These are phyloP conservation scores for Callipepla squamata DNA, from an alignment of 2,113 vertebrate species.

Conservation along the genomic window DNA sequence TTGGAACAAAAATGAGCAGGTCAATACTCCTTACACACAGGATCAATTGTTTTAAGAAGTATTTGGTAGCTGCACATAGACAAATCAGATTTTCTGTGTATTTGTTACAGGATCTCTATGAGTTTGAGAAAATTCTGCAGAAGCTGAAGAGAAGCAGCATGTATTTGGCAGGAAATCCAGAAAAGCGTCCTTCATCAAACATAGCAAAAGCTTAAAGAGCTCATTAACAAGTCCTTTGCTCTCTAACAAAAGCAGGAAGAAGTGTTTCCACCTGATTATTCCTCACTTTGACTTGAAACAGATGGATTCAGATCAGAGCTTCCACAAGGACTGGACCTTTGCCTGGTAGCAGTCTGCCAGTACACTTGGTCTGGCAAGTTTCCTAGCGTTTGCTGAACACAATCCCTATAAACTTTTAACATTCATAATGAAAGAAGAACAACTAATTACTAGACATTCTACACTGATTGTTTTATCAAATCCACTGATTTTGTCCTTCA, in stretches of 20 bases:
- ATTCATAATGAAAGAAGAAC: background rate
- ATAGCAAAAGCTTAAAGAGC: background rate
- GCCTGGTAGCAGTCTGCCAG: background rate
- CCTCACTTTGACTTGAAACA: background rate
- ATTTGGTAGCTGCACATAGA: background rate
- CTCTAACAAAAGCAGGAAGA: background rate
- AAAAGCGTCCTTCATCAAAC: background rate
- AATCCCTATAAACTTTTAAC: background rate
- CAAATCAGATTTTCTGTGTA: background rate
- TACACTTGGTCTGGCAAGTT: background rate
- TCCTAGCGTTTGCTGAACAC: background rate
- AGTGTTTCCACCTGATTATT: background rate
- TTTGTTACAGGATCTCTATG: background rate
- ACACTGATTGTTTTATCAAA: background rate
- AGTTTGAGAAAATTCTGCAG: background rate
- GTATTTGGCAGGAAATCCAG: background rate
- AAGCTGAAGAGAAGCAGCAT: background rate
- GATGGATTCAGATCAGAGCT: background rate
- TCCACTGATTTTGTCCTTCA: rapidly evolving
- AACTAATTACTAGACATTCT: background rate
- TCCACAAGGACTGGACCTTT: background rate
- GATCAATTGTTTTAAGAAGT: background rate
- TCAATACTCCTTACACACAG: background rate
- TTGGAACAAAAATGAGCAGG: background rate
- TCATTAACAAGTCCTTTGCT: background rate